Conservation (phyloP, 2,113 vertebrate species). For the Stigmatopora nigra region DNA sequence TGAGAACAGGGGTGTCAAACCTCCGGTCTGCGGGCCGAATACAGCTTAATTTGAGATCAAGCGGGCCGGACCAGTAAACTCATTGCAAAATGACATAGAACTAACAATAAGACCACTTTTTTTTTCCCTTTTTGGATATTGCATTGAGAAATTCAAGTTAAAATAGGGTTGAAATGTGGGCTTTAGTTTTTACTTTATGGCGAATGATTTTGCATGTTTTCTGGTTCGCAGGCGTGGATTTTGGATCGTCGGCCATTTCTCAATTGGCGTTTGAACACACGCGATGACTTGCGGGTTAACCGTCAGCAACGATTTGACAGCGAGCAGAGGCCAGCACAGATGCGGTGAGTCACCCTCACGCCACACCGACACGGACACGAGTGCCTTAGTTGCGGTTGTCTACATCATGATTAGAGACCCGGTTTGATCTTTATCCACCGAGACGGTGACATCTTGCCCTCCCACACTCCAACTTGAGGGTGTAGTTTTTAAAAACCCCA, state of each 20-base stretch:
- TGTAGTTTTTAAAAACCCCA: neutral
- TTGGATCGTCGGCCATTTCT: neutral
- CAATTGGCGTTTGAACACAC: neutral
- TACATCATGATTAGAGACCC: neutral
- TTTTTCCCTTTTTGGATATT: no score
- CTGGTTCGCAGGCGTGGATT: no score
- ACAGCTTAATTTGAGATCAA: no score
- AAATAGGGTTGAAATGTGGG: neutral
- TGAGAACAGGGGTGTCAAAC: no score
- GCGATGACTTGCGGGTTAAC: neutral
- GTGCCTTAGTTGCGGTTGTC: neutral
- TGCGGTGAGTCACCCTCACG: slow-evolving; percentile 2
- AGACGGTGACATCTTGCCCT: neutral
- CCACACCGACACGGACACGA: neutral
- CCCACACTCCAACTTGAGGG: neutral
- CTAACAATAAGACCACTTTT: no score
- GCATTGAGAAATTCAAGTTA: neutral
- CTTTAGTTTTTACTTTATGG: neutral
- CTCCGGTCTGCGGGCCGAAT: no score
- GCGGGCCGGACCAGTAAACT: no score
- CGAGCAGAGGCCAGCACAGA: neutral
- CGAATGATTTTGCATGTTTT: neutral
- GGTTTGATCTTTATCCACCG: neutral
- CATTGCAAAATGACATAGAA: no score
- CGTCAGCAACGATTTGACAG: neutral